Base-by-base conservation (phyloP, 2,888 invertebrate genomes). In the Diarsia mendica region DNA sequence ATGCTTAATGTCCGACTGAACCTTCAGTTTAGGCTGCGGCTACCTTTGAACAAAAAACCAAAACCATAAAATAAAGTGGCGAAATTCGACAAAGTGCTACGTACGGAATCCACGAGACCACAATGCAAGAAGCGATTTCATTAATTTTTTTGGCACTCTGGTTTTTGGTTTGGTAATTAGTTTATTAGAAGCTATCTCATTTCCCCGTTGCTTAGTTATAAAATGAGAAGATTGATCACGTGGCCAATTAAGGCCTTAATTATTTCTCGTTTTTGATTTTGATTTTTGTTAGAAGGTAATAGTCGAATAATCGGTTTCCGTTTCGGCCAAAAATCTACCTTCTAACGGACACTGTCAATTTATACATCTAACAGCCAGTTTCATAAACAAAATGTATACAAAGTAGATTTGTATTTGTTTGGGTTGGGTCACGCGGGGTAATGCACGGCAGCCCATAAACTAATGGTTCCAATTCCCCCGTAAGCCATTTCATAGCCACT, bases 381-480 rank as follows among this genome's bases (percentile, higher is more conserved):
- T 9, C 15, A n/a, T 51, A 46, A 23, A 28, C 2, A 48, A 48
- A 23, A 18, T 28, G n/a, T 55, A 28, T 23, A 48, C 15, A 33
- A 28, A n/a, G 46, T 51, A 77, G 18, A 77, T 83, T 74, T 55
- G 64, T 80, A 85, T 82, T 87, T 82, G 67, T 83, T 74, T 86
- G 87, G 90, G 91, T 88, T 87, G 86, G 89, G 86, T 84, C 76
- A 75, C 77, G 13, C 75, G 79, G 80, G 79, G 70, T 85, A 76
- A 75, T 80, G 75, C 81, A 80, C 80, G 79, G 66, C 53, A 80
- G 61, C 73, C 85, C 76, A 79, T 86, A 83, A 77, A 71, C 80
- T 83, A 80, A 83, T 82, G 81, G 83, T 88, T 88, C 84, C 79
- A 88, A 90, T 90, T 89, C 88, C 88, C 88, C 72, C 72, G 77